Evolutionary conservation across 2,888 invertebrate species (phyloP).

Genomic region (Volucella bombylans): DNA sequence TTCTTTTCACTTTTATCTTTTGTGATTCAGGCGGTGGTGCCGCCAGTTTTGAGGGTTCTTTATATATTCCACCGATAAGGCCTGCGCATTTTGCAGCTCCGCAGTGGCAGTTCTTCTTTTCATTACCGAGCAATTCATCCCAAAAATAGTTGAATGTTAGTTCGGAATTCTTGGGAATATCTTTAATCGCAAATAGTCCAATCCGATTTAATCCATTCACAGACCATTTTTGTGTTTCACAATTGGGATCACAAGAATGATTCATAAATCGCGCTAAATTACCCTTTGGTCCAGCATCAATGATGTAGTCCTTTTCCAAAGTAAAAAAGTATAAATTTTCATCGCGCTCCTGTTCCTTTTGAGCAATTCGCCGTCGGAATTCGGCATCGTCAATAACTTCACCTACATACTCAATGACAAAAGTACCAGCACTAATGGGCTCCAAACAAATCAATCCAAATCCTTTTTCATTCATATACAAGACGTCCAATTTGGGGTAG

Average conservation of each 20-base stretch:
- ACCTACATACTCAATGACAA: constrained; percentile 98
- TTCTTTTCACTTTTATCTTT: constrained; percentile 34
- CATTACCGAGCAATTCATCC: constrained; percentile 88
- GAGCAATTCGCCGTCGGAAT: constrained; percentile 89
- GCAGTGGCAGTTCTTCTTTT: constrained; percentile 93
- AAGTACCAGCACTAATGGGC: constrained; percentile 90
- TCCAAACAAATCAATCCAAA: constrained; percentile 92
- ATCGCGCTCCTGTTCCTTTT: constrained; percentile 92
- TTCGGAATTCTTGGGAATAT: constrained; percentile 92
- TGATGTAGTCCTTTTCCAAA: constrained; percentile 93
- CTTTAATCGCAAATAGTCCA: constrained; percentile 92
- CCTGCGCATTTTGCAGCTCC: constrained; percentile 94
- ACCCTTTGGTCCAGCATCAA: constrained; percentile 97
- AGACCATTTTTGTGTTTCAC: constrained; percentile 97
- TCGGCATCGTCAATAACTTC: constrained; percentile 96
- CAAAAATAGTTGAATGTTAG: constrained; percentile 97
- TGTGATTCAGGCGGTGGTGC: background rate
- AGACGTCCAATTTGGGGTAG: constrained; percentile 90
- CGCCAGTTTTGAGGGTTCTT: constrained; percentile 77
- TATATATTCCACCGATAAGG: constrained; percentile 93
- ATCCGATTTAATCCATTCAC: constrained; percentile 95
- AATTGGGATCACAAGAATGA: constrained; percentile 97
- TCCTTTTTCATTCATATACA: constrained; percentile 89
- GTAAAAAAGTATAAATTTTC: constrained; percentile 97
- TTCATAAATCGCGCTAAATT: constrained; percentile 94